phyloP scores from a whole-genome alignment of 1,140 invertebrate species.

The Drosophila ficusphila region DNA sequence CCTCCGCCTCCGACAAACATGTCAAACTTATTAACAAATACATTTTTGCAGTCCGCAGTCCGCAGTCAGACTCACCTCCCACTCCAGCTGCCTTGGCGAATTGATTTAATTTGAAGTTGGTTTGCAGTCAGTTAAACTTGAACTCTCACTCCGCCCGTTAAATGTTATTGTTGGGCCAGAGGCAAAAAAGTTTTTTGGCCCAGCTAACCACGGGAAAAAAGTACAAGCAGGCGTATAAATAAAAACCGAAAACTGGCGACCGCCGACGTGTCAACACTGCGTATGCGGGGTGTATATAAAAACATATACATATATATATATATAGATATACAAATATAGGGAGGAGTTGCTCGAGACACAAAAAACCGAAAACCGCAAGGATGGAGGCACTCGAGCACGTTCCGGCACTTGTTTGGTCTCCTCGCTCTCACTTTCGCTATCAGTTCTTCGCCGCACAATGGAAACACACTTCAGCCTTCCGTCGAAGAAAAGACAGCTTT shows the following conservation, averaged over 20 bases:
- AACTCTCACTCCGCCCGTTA: slow-evolving; percentile 51
- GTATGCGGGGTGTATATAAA: slow-evolving; percentile 10
- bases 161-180: slow-evolving; percentile 20
- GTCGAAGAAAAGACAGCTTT: slow-evolving; percentile 20
- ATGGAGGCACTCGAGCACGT: slow-evolving; percentile 67
- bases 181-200: slow-evolving; percentile 21
- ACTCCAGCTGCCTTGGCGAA: slow-evolving; percentile 20
- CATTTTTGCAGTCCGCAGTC: slow-evolving; percentile 15
- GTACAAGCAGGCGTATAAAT: slow-evolving; percentile 39
- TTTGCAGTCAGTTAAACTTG: slow-evolving; percentile 57
- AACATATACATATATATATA: slow-evolving; percentile 13
- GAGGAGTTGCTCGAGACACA: slow-evolving; percentile 7
- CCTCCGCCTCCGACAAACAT: slow-evolving; percentile 50
- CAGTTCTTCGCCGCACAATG: slow-evolving; percentile 19
- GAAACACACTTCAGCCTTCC: slow-evolving; percentile 20
- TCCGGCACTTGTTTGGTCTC: slow-evolving; percentile 64
- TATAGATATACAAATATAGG: slow-evolving; percentile 12
- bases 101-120: slow-evolving; percentile 66
- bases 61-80: slow-evolving; percentile 27
- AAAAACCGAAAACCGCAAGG: slow-evolving; percentile 41
- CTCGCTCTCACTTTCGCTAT: slow-evolving; percentile 42
- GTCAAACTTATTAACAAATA: slow-evolving; percentile 67
- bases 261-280: slow-evolving; percentile 41
- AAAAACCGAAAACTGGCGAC: slow-evolving; percentile 54
- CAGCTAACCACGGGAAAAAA: slow-evolving; percentile 29